Conservation (phyloP, 2,113 vertebrate species). For the Gallinago media region DNA sequence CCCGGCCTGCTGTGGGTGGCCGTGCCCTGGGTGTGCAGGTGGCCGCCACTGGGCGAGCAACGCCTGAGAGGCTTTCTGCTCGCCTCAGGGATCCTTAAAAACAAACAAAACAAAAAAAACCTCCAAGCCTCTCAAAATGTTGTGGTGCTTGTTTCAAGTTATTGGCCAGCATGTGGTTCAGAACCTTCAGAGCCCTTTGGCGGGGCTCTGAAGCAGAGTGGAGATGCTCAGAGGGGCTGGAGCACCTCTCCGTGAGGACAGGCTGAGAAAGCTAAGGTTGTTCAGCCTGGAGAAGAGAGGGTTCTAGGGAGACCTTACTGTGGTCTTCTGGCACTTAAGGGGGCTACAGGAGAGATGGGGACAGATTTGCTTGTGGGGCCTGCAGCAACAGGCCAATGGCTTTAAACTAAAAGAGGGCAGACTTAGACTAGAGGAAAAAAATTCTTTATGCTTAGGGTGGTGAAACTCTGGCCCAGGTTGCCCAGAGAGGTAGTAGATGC, state of each 20-base stretch:
- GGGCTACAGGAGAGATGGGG: accelerated
- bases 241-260: accelerated
- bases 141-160: accelerated
- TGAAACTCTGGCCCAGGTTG: no score
- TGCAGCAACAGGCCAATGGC: no score
- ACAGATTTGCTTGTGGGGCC: accelerated
- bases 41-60: accelerated
- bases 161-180: accelerated
- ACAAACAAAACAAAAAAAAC: no score
- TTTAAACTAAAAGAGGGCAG: no score
- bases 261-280: not conserved
- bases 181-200: no score
- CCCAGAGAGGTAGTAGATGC: no score
- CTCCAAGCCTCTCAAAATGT: not conserved
- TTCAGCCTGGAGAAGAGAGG: not conserved
- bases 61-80: not conserved
- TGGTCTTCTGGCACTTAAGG: accelerated
- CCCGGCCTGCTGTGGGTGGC: not conserved
- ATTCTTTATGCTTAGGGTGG: no score
- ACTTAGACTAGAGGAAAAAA: no score
- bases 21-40: not conserved
- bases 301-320: accelerated
- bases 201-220: accelerated
- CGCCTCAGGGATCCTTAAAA: accelerated
- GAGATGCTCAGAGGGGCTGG: no score